Evolutionary conservation across 2,113 vertebrate species (phyloP).

Genomic region (Phodopus roborovskii): DNA sequence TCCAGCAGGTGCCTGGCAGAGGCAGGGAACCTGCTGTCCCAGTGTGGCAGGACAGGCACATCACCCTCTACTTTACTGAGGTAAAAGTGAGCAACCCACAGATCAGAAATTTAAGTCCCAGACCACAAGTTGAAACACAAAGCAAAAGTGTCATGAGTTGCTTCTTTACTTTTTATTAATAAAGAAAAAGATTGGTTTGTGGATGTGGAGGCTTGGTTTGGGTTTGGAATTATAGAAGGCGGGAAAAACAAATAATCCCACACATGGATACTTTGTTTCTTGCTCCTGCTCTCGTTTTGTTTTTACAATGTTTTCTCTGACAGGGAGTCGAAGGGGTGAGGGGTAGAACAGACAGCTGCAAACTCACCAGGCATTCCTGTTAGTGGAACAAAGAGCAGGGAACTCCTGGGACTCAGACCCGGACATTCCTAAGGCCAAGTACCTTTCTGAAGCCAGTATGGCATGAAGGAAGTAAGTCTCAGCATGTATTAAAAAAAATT

Average conservation of each 20-base stretch:
- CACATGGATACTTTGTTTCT: background rate
- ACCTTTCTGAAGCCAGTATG: background rate
- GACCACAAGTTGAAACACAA: background rate
- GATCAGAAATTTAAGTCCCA: background rate
- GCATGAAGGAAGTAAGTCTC: background rate
- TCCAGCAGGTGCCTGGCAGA: background rate
- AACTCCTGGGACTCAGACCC: rapidly evolving
- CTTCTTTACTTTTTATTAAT: background rate
- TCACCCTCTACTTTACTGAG: background rate
- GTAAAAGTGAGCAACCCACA: slow-evolving; percentile 45
- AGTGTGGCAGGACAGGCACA: background rate
- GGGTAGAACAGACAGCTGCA: rapidly evolving
- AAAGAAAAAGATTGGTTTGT: background rate
- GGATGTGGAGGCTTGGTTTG: background rate
- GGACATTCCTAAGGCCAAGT: background rate
- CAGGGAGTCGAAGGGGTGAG: background rate
- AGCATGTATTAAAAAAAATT: background rate
- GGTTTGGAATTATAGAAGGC: background rate
- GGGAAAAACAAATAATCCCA: background rate
- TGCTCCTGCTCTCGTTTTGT: background rate
- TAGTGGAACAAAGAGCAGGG: too few species aligned
- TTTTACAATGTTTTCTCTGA: background rate
- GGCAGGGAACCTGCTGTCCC: background rate
- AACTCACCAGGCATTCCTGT: rapidly evolving
- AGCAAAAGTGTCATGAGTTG: slow-evolving; percentile 1